Base-by-base conservation (phyloP, 2,113 vertebrate species). In the Pogona vitticeps region DNA sequence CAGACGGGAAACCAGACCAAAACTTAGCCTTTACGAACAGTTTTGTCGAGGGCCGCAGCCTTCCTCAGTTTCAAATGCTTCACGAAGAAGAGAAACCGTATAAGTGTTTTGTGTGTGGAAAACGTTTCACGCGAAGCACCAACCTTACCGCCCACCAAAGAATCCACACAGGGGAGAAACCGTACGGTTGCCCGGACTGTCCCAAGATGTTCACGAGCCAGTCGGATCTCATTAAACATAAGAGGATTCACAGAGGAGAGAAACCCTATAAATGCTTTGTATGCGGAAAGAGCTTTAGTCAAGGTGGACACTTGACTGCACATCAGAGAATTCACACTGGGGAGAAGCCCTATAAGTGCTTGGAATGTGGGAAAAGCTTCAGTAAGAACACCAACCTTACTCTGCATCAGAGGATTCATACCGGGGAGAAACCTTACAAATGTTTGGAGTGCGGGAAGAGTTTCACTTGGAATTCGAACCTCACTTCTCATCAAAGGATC, bases 401-500 rank as follows among this genome's bases (percentile, higher is more conserved):
- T 14, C 89, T 93, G 58, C 95, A 95, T 72, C 95, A 94, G 65
- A 91, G 94, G 84, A 93, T 86, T 31, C 95, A 95, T 81, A 93
- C 94, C 0, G 94, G 94, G 0, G 95, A 95, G 87, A 94, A 94
- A 42, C 94, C 95, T 5, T 95, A 93, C 75, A 88, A 91, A 21
- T 95, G 95, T 31, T 59, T 36, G 1, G 92, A 95, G 70, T 95
- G 95, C n/a, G 94, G 94, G 81, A 92, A 89, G 91, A 97, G 97
- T 82, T 98, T 98, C 80, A 96, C 97, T 77, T 97, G 97, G 77
- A 95, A 97, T 70, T 97, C 97, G 58, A 97, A 98, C 86, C 95
- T 98, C 76, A 98, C 97, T 12, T 97, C 97, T 88, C 98, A 98
- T 78, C 96, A 96, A 83, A 97, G 97, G 88, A 96, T 97, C 31